phyloP scores from a whole-genome alignment of 2,113 vertebrate genomes.

The Alaudala cheleensis region DNA sequence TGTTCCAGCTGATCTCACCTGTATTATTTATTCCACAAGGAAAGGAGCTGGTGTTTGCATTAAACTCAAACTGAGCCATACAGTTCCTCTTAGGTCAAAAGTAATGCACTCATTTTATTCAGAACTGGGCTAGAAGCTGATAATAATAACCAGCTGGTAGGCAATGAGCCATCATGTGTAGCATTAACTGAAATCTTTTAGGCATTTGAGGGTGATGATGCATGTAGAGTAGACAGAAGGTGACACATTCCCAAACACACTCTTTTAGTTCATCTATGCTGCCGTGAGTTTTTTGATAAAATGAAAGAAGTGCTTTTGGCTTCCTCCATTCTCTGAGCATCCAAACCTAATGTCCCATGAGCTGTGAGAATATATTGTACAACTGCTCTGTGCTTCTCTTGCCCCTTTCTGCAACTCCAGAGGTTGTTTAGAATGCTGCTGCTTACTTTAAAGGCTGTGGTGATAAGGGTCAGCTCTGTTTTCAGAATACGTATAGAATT shows the following conservation, averaged over 20 bases:
- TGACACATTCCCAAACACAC: neutral
- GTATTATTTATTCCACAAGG: neutral
- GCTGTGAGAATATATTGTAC: neutral
- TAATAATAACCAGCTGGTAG: neutral
- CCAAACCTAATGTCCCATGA: neutral
- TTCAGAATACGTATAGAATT: neutral
- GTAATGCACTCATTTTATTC: neutral
- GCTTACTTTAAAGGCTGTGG: neutral
- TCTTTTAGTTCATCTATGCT: neutral
- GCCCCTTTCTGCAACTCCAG: neutral
- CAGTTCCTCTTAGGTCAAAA: neutral
- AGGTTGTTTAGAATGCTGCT: neutral
- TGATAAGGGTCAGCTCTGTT: neutral
- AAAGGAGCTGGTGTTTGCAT: neutral
- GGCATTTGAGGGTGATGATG: neutral
- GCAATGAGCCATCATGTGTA: neutral
- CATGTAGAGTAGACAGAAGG: neutral
- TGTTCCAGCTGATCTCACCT: neutral
- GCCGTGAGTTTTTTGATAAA: neutral
- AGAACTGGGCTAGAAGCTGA: neutral
- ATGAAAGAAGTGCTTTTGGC: neutral
- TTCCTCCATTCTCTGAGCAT: neutral
- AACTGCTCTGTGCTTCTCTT: neutral
- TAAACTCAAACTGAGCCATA: neutral
- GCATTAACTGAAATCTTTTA: conserved; percentile 1